Evolutionary conservation across 1,140 invertebrate genomes (phyloP).

Genomic region (Meloidogyne hapla): DNA sequence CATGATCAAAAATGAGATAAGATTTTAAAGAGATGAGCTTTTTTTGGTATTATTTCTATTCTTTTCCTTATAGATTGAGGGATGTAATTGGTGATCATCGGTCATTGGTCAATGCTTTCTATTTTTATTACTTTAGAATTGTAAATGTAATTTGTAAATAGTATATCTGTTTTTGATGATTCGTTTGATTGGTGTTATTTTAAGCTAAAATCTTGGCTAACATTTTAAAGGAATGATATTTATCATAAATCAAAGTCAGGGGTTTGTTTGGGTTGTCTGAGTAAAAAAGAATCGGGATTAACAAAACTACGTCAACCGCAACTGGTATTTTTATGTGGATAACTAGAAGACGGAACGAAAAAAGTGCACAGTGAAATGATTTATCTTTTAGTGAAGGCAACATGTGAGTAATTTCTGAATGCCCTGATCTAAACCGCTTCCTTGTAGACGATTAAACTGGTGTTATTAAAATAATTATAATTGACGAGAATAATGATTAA

Average conservation of each 20-base stretch:
- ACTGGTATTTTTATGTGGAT: neutral
- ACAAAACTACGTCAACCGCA: neutral
- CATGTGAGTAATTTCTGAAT: neutral
- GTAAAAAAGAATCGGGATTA: too few relatives aligned
- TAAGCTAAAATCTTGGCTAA: too few relatives aligned
- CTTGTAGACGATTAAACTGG: neutral
- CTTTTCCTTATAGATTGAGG: neutral
- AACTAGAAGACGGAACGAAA: neutral
- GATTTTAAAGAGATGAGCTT: neutral
- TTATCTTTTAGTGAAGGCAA: neutral
- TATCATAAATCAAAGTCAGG: too few relatives aligned
- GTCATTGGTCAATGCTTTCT: neutral
- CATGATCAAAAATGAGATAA: neutral
- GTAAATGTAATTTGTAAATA: neutral
- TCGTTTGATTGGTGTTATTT: too few relatives aligned
- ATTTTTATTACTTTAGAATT: neutral
- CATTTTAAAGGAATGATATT: too few relatives aligned
- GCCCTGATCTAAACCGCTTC: neutral
- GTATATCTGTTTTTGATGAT: too few relatives aligned
- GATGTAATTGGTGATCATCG: neutral
- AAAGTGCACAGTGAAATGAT: conserved; percentile 1
- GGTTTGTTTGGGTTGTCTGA: too few relatives aligned
- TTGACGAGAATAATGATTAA: neutral
- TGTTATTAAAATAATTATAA: neutral
- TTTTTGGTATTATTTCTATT: neutral